Base-by-base conservation (phyloP, 2,888 invertebrate genomes). In the Pterostichus madidus region DNA sequence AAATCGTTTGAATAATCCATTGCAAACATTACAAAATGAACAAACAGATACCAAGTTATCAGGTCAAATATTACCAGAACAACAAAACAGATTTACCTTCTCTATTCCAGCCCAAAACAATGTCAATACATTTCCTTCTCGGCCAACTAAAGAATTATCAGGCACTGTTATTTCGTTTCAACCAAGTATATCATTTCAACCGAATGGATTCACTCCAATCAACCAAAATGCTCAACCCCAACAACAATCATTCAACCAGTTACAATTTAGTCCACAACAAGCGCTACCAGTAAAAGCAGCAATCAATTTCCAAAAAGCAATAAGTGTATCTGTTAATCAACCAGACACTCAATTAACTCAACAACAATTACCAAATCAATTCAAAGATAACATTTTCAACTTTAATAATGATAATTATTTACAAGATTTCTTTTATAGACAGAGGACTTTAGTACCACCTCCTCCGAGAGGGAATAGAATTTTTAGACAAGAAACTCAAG, bases 111-210 rank as follows among this genome's bases (percentile, higher is more conserved):
- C 44, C 49, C n/a, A 73, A 59, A 59, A 17, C 17, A 17, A 83
- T 56, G 32, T 52, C 64, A 80, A 78, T 71, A 44, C 81, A 68
- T 61, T 81, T 52, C 59, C 61, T 31, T 68, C 76, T 80, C 86
- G 87, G 76, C 85, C 86, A 52, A n/a, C 44, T 84, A 86, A 87
- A 86, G 64, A 64, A 24, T 5, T 64, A 7, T 77, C 82, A 82
- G 84, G 79, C 24, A 86, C 86, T 4, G 75, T 86, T 2, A 86
- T 93, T n/a, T 89, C 91, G 3, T 90, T 93, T 80, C 91, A 92
- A 86, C 91, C 91, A 0, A 93, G 93, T 84, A 89, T 89, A 86
- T 90, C 89, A 86, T 91, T 89, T 64, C 75, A 79, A 77, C 78
- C 84, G 52, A 77, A 73, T 59, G 7, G 15, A 3, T 61, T 79